Conservation (phyloP, 2,797 vertebrate genomes). For the Enteromius thamalakanensis region DNA sequence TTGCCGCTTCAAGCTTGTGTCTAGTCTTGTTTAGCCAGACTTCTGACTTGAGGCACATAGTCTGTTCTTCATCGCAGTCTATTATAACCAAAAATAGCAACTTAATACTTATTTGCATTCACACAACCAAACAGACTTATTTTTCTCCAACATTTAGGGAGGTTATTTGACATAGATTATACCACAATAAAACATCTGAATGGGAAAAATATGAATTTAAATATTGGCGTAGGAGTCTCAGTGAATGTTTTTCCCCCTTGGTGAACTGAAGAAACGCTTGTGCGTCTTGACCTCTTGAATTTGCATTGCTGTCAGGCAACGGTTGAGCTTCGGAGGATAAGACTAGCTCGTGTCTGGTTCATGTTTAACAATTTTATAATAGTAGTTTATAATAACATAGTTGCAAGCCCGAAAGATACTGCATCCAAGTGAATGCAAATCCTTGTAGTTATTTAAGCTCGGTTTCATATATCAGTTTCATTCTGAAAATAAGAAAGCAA, state of each 20-base stretch:
- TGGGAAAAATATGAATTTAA: background rate
- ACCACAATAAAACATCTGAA: background rate
- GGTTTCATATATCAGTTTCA: background rate
- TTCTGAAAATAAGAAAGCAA: background rate
- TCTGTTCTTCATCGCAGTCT: background rate
- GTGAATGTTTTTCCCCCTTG: background rate
- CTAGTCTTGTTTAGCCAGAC: background rate
- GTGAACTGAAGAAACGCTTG: background rate
- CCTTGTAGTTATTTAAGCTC: background rate
- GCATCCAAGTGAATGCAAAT: background rate
- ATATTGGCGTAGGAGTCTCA: no score
- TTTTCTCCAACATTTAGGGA: background rate
- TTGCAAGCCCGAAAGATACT: background rate
- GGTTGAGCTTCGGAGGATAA: background rate
- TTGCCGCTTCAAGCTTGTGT: background rate
- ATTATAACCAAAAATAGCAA: background rate
- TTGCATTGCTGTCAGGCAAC: background rate
- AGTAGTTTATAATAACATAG: background rate
- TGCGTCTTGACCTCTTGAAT: background rate
- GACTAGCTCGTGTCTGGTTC: background rate
- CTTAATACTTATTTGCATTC: background rate
- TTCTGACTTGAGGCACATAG: slow-evolving; percentile 9
- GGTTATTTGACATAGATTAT: background rate
- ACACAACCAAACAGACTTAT: background rate
- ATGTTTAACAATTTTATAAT: background rate